These are phyloP conservation scores for Enchytraeus crypticus DNA, from an alignment of 2,888 invertebrate genomes.

Conservation along the genomic window DNA sequence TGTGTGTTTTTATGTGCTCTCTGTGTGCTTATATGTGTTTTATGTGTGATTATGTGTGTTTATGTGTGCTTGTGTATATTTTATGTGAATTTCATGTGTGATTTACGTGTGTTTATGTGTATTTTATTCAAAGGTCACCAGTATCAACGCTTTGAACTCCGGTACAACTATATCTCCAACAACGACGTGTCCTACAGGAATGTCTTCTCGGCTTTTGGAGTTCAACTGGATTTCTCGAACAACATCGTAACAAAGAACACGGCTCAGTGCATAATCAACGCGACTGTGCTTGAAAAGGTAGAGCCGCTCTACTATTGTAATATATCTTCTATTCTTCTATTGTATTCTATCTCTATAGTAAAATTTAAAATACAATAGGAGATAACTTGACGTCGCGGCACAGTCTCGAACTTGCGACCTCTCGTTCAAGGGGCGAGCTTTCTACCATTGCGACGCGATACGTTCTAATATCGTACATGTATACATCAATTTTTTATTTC, in stretches of 20 bases:
- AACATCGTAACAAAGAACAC: conserved; percentile 59
- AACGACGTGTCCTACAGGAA: conserved; percentile 76
- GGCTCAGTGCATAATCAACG: conserved; percentile 25
- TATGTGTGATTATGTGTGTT: too few species aligned
- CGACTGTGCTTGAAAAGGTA: conserved; percentile 22
- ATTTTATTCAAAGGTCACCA: conserved; percentile 53
- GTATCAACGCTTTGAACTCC: conserved; percentile 81
- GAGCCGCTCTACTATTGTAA: too few species aligned
- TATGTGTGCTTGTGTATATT: too few species aligned
- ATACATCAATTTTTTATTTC: not conserved
- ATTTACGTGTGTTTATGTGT: not conserved
- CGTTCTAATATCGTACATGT: not conserved
- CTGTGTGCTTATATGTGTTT: too few species aligned
- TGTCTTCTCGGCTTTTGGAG: conserved; percentile 55
- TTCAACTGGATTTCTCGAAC: conserved; percentile 41
- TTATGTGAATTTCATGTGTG: not conserved
- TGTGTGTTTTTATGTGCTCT: too few species aligned
- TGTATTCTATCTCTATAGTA: too few species aligned
- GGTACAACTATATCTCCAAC: conserved; percentile 82
- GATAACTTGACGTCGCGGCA: too few species aligned
- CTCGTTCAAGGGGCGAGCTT: too few species aligned
- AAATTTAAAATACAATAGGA: too few species aligned
- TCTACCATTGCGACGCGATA: too few species aligned
- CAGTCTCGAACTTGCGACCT: too few species aligned
- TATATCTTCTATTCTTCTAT: too few species aligned